phyloP scores from a whole-genome alignment of 2,888 invertebrate genomes.

The Sialis fuliginosa region DNA sequence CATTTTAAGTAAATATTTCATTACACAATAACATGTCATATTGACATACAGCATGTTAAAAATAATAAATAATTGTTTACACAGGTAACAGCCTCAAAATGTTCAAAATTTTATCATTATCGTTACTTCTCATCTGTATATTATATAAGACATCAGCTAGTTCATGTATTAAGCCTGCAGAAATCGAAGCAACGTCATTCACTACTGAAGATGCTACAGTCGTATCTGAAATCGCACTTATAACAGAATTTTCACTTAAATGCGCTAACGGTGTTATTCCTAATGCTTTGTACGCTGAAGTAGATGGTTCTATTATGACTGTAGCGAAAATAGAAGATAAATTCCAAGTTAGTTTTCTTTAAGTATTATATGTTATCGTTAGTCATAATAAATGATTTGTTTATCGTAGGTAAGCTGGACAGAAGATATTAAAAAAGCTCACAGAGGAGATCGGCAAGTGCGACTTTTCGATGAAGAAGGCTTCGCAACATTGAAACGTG shows the following conservation, averaged over 20 bases:
- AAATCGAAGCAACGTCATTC: slow-evolving; percentile 62
- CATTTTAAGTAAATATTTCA: too few species aligned
- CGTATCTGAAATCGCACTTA: slow-evolving; percentile 76
- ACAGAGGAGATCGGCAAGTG: slow-evolving; percentile 63
- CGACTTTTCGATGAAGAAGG: slow-evolving; percentile 85
- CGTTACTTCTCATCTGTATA: too few species aligned
- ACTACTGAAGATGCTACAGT: slow-evolving; percentile 87
- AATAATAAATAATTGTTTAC: too few species aligned
- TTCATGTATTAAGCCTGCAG: slow-evolving; percentile 37
- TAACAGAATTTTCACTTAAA: slow-evolving; percentile 74
- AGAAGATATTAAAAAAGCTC: slow-evolving; percentile 67
- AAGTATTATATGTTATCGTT: neutral
- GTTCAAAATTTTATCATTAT: too few species aligned
- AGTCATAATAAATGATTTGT: neutral
- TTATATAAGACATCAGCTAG: slow-evolving; percentile 6
- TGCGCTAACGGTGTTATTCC: slow-evolving; percentile 47
- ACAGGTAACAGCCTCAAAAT: too few species aligned
- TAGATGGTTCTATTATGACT: slow-evolving; percentile 69
- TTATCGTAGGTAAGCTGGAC: slow-evolving; percentile 73
- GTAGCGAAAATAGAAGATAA: slow-evolving; percentile 63
- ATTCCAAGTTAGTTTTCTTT: slow-evolving; percentile 54
- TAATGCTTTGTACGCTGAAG: slow-evolving; percentile 71
- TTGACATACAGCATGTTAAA: too few species aligned
- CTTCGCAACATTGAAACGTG: slow-evolving; percentile 71
- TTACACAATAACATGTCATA: too few species aligned